Base-by-base conservation (phyloP, 2,797 vertebrate genomes). In the Urosaurus nigricauda region DNA sequence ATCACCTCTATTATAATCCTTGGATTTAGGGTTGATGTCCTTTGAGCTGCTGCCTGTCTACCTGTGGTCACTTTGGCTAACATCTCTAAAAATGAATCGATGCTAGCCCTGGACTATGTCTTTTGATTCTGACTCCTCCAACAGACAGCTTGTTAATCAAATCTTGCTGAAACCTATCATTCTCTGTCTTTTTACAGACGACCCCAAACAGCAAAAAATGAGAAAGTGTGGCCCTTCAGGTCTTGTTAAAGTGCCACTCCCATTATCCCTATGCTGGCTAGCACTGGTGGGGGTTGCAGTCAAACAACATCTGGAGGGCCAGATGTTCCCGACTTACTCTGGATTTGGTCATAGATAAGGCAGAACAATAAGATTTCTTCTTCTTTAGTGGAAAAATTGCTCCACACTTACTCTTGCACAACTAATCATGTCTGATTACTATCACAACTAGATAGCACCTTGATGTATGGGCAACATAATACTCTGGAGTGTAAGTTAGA, bases 401-500 rank as follows among this genome's bases (percentile, higher is more conserved):
- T 43, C 51, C 53, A 32, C 7, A 7, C 71, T 91, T 90, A 92
- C 70, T 88, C 51, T 68, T 88, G 58, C 78, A 40, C 68, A 84
- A 32, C 89, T 65, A 92, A 85, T 85, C 83, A 73, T 8, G 17
- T 56, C 0, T 16, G 87, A 84, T 86, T 88, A 56, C 75, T 88
- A 56, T 77, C 68, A 87, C 87, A 92, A 79, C 87, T 86, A 88
- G 86, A 84, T 65, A 84, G 19, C 87, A 87, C 84, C 73, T 3
- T 6, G 16, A 88, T 70, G 37, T 88, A 82, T n/a, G 90, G 92
- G 87, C 83, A 89, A 85, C 56, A 24, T 75, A 71, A 68, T 80
- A 5, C 85, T 87, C 84, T 81, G 53, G 65, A 81, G 35, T 83
- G 78, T 63, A 86, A 90, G 86, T 88, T 58, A 51, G 0, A 12